Percentiles rank a stretch among this genome's conserved stretches.
Evolutionary conservation across 2,797 vertebrate genomes (phyloP).

Genomic region (Sparidentex hasta): DNA sequence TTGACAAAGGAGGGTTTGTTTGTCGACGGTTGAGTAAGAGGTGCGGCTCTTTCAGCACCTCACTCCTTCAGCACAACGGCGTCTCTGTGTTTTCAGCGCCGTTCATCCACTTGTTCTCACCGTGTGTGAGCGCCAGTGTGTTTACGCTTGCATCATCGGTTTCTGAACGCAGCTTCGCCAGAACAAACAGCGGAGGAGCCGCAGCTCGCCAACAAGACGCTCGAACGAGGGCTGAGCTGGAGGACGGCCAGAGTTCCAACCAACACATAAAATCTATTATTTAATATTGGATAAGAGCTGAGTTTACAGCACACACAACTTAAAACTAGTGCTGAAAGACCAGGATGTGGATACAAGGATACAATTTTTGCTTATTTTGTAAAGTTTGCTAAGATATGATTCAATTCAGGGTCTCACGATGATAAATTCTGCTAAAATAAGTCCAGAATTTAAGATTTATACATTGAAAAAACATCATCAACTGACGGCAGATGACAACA

Average conservation of each 20-base stretch:
- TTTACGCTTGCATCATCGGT: conserved; percentile 40
- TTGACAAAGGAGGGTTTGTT: conserved; percentile 51
- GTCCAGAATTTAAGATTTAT: no score
- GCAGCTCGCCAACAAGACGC: neutral
- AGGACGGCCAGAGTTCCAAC: neutral
- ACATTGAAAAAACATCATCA: no score
- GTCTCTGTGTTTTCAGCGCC: conserved; percentile 47
- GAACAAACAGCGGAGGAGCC: conserved; percentile 20
- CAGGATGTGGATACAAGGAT: no score
- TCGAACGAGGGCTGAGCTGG: neutral
- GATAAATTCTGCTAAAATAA: no score
- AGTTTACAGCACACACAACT: neutral
- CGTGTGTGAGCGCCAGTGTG: conserved; percentile 26
- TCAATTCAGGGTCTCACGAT: no score
- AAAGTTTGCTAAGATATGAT: no score
- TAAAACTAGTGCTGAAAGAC: neutral
- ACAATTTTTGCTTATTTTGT: no score
- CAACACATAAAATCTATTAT: neutral
- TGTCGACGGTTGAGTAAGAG: conserved; percentile 41
- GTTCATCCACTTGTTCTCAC: conserved; percentile 36
- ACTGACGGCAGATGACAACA: no score
- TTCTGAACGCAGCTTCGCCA: conserved; percentile 27
- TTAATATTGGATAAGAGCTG: neutral
- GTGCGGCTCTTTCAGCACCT: conserved; percentile 51
- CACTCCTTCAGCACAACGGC: conserved; percentile 18